These are phyloP conservation scores for Lepas anatifera DNA, from an alignment of 2,888 invertebrate genomes.

Conservation along the genomic window DNA sequence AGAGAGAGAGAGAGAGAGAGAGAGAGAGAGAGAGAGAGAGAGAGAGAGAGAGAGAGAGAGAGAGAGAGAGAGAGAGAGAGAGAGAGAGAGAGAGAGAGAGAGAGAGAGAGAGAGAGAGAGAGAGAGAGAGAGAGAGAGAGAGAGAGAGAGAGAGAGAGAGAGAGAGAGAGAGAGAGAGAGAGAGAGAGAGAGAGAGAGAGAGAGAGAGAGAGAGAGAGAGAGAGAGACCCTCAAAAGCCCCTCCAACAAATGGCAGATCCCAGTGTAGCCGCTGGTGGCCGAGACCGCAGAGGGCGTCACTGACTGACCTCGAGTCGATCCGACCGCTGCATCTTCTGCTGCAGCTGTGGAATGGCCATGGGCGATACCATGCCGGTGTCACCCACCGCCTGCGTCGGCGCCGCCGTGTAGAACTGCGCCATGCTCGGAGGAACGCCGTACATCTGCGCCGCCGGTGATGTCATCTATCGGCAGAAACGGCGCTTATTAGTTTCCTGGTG, in stretches of 20 bases:
- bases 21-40: no score
- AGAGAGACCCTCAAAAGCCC: no score
- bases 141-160: neutral
- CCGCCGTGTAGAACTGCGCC: neutral
- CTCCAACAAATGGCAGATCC: no score
- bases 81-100: neutral
- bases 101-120: neutral
- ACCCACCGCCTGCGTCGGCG: neutral
- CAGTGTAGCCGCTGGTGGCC: no score
- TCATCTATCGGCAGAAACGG: conserved; percentile 7
- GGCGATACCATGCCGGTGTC: neutral
- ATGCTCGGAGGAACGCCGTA: neutral
- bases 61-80: neutral
- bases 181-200: neutral
- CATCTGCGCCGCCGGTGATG: neutral
- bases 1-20: no score
- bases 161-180: neutral
- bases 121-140: neutral
- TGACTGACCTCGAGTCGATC: conserved; percentile 88
- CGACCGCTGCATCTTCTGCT: conserved; percentile 37
- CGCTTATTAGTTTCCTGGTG: no score
- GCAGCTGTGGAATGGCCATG: neutral
- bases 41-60: neutral
- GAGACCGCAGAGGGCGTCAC: neutral
- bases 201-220: no score